Base-by-base conservation (phyloP, 1,140 invertebrate genomes). In the Phymastichus coffea region DNA sequence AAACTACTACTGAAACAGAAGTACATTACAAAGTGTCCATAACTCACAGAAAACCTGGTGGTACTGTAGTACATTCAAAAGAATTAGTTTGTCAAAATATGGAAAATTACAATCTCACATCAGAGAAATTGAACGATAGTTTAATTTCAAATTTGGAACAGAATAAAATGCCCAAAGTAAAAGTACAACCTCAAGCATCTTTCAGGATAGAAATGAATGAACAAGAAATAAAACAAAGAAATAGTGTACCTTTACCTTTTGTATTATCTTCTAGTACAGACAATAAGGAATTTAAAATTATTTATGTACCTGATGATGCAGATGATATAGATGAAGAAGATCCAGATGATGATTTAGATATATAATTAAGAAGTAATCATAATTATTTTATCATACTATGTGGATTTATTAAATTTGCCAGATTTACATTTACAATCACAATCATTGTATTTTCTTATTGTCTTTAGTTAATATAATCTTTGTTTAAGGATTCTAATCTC, bases 291-390 rank as follows among this genome's bases (percentile, higher is more conserved):
- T 67, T 70, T 8, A 78, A 77, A 61, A 84, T 84, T 47, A 72
- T 81, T 38, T 84, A 84, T 61, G 74, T 74, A 28, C 82, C 82
- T 17, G 82, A 84, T 66, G 70, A 73, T 49, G 61, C 74, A 22
- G 82, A 84, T 68, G 82, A 84, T 70, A 74, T 82, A 4, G 83
- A 84, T 63, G 82, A 83, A 43, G 83, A 84, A 68, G 83, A 84
- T 78, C 82, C 82, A 12, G 83, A 84, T 67, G 76, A 80, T 69
- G 80, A 81, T 67, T 65, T 80, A 40, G 70, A 70, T 64, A 71
- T 80, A 58, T 80, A 67, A 68, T 59, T 38, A 33, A 64, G 58
- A 41, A 60, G 40, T 68, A 72, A 57, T 68, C 52, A n/a, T n/a
- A n/a, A n/a, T n/a, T n/a, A n/a, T n/a, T n/a, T 2, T 25, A 43